Percentiles rank a stretch among this genome's conserved stretches.
Conservation (phyloP, 2,113 vertebrate species). For the Fregetta grallaria region DNA sequence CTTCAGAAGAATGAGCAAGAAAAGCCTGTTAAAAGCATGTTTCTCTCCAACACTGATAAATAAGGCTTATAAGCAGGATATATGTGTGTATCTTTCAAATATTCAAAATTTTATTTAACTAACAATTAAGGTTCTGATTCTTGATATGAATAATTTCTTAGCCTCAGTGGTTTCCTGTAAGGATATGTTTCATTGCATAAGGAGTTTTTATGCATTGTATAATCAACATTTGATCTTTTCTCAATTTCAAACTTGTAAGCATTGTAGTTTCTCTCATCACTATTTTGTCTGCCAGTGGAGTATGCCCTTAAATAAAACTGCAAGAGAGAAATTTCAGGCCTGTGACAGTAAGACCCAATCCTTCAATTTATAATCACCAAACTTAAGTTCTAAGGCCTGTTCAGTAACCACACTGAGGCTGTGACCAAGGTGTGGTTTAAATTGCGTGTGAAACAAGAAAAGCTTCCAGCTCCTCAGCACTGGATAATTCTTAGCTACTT, state of each 20-base stretch:
- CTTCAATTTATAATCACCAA: background rate
- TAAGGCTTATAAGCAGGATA: background rate
- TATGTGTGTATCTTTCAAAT: background rate
- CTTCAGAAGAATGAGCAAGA: background rate
- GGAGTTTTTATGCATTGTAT: background rate
- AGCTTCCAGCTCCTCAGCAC: background rate
- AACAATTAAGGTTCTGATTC: background rate
- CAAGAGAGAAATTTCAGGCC: background rate
- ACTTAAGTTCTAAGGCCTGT: background rate
- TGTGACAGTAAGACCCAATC: background rate
- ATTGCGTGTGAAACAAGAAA: background rate
- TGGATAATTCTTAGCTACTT: background rate
- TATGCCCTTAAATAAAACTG: background rate
- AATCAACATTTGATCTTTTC: background rate
- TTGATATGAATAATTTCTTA: background rate
- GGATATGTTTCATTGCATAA: background rate
- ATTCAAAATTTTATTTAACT: background rate
- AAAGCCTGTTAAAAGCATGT: background rate
- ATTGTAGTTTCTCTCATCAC: background rate
- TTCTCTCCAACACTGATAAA: background rate
- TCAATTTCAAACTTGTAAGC: background rate
- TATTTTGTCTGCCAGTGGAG: background rate
- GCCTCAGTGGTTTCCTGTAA: background rate
- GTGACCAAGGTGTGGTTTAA: background rate
- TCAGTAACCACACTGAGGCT: background rate